phyloP scores from a whole-genome alignment of 2,888 invertebrate species.

The Hetaerina titia region DNA sequence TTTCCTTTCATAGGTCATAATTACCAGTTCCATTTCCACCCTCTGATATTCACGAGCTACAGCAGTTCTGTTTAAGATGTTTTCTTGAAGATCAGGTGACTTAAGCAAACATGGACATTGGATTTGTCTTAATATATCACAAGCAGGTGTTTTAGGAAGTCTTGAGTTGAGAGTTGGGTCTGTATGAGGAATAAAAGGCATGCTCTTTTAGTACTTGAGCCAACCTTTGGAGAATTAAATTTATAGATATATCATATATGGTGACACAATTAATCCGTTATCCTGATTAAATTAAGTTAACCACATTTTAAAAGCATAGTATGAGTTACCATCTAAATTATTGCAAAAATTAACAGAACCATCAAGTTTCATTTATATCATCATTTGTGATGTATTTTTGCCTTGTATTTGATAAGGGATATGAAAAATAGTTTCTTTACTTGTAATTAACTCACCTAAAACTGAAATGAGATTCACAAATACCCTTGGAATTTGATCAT shows the following conservation, averaged over 20 bases:
- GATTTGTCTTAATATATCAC: slow-evolving; percentile 84
- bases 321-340: too few relatives aligned
- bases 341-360: too few relatives aligned
- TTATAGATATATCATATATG: too few relatives aligned
- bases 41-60: slow-evolving; percentile 83
- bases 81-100: slow-evolving; percentile 78
- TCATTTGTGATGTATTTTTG: too few relatives aligned
- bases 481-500: slow-evolving; percentile 83
- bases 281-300: neutral
- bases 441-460: slow-evolving; percentile 79
- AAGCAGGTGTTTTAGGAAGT: slow-evolving; percentile 82
- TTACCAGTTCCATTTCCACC: slow-evolving; percentile 83
- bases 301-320: too few relatives aligned
- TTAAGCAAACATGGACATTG: slow-evolving; percentile 87
- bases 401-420: too few relatives aligned
- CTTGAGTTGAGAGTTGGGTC: slow-evolving; percentile 86
- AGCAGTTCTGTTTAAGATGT: slow-evolving; percentile 78
- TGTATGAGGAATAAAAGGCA: slow-evolving; percentile 74
- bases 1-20: slow-evolving; percentile 72
- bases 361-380: too few relatives aligned
- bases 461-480: slow-evolving; percentile 86
- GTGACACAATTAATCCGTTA: too few relatives aligned
- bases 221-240: neutral
- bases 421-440: neutral
- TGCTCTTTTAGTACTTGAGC: neutral